Conservation (phyloP, 64 coral and sea anemone species). For the Stylophora pistillata region DNA sequence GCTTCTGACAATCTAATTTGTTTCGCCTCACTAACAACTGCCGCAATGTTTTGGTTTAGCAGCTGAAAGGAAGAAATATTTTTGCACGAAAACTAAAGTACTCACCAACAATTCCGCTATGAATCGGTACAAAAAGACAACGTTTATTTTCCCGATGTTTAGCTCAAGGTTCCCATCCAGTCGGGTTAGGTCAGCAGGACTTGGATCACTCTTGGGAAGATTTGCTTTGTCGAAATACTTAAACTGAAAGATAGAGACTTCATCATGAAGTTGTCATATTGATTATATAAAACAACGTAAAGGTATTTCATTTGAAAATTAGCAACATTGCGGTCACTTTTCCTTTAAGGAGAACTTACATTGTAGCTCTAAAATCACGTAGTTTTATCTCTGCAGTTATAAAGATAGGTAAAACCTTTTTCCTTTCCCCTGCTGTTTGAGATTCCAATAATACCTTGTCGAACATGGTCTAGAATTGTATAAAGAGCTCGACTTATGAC, state of each 20-base stretch:
- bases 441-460: no score
- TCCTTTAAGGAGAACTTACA: neutral
- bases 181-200: constrained; percentile 48
- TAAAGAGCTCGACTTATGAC: no score
- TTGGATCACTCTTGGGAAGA: constrained; percentile 4
- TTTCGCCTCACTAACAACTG: no score
- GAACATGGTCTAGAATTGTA: no score
- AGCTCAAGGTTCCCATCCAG: constrained; percentile 78
- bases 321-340: no score
- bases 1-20: no score
- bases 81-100: neutral
- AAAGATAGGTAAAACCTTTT: no score
- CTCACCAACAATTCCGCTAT: constrained; percentile 84
- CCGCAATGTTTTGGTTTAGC: no score
- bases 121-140: constrained; percentile 88
- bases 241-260: constrained; percentile 44
- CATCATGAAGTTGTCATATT: neutral
- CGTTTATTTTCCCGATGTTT: constrained; percentile 80
- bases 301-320: neutral
- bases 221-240: constrained; percentile 48
- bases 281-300: neutral
- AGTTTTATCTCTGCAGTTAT: no score
- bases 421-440: no score
- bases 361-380: no score
- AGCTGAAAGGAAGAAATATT: neutral